Evolutionary conservation across 2,797 vertebrate genomes (phyloP).

Genomic region (Alauda arvensis): DNA sequence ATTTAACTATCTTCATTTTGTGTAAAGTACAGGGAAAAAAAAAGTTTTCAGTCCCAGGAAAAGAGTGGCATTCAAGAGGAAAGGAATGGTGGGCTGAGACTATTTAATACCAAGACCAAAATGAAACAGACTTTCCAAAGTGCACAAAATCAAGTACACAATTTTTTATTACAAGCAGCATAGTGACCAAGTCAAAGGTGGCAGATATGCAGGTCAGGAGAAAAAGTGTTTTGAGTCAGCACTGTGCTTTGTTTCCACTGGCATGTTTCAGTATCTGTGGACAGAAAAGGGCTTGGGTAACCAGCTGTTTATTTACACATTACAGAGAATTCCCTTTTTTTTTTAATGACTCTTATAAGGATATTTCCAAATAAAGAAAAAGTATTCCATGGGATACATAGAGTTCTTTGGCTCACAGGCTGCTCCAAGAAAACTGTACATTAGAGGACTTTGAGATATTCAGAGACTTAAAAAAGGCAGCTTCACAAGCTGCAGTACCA

Average conservation of each 20-base stretch:
- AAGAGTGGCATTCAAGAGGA: not conserved
- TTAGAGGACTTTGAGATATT: not conserved
- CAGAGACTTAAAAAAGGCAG: not conserved
- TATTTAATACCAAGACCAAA: not conserved
- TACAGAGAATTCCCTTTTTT: not conserved
- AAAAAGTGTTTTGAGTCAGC: not conserved
- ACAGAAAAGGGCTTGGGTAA: not conserved
- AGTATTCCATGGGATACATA: not conserved
- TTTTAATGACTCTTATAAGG: not conserved
- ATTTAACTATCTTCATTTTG: not conserved
- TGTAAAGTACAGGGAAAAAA: not conserved
- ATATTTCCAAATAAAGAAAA: not conserved
- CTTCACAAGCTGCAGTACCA: not conserved
- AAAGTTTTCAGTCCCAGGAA: not conserved
- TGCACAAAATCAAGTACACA: not conserved
- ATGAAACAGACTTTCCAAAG: not conserved
- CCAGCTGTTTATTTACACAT: not conserved
- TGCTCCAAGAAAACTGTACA: not conserved
- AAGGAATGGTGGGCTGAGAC: not conserved
- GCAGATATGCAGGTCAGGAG: not conserved
- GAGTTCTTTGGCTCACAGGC: not conserved
- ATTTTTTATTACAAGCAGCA: not conserved
- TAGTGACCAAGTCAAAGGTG: not conserved
- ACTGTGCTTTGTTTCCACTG: not conserved
- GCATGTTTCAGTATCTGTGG: not conserved